A percentile compares a stretch with the other conserved stretches of the same genome.
These are phyloP conservation scores for Montipora capricornis DNA, from an alignment of 64 coral and sea anemone species.

Conservation along the genomic window DNA sequence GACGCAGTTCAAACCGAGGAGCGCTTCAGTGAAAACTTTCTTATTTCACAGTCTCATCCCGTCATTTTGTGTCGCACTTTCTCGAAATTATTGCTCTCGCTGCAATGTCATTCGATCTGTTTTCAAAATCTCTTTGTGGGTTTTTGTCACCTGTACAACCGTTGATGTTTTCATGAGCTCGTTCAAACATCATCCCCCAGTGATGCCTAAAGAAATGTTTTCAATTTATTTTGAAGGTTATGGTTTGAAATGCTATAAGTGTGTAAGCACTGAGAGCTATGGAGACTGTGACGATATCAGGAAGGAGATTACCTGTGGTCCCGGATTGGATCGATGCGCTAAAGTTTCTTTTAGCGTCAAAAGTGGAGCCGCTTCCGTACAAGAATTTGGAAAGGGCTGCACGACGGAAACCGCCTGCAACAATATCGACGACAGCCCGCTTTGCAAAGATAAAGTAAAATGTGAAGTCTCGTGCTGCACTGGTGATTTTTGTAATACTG, in stretches of 20 bases:
- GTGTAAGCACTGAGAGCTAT: background rate
- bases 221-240: background rate
- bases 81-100: too few species aligned
- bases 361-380: background rate
- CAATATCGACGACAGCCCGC: background rate
- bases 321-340: background rate
- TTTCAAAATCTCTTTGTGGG: too few species aligned
- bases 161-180: too few species aligned
- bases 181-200: too few species aligned
- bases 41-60: too few species aligned
- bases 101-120: too few species aligned
- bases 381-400: background rate
- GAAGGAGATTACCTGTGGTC: background rate
- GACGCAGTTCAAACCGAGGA: too few species aligned
- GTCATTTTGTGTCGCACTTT: too few species aligned
- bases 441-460: slow-evolving; percentile 11
- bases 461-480: slow-evolving; percentile 17
- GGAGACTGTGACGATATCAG: background rate
- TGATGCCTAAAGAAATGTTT: background rate
- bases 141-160: too few species aligned
- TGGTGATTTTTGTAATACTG: slow-evolving; percentile 46
- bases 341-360: background rate
- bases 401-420: background rate
- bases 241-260: slow-evolving; percentile 9
- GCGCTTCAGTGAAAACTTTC: too few species aligned